Evolutionary conservation across 2,888 invertebrate genomes (phyloP).

Genomic region (Myopa testacea): DNA sequence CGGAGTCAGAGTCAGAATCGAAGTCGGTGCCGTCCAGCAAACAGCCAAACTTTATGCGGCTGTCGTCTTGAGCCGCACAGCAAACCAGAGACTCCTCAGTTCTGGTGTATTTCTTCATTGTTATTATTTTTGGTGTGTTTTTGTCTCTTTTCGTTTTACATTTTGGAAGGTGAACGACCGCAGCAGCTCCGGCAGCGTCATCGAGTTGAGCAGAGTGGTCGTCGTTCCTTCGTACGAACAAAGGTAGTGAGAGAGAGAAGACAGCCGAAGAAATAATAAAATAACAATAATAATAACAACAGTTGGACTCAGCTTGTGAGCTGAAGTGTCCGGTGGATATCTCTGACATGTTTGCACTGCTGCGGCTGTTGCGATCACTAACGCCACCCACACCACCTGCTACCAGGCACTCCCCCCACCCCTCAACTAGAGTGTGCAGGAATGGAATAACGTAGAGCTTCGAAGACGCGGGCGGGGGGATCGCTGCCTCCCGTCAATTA

Average conservation of each 20-base stretch:
- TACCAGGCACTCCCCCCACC: not conserved
- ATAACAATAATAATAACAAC: not conserved
- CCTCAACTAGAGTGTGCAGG: not conserved
- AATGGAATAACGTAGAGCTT: not conserved
- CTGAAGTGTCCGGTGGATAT: not conserved
- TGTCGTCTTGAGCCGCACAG: not conserved
- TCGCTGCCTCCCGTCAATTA: no score
- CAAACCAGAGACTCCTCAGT: not conserved
- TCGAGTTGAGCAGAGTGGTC: not conserved
- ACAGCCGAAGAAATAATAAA: not conserved
- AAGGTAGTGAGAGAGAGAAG: constrained; percentile 7
- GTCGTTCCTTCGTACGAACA: not conserved
- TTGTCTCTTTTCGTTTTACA: not conserved
- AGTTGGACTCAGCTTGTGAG: not conserved
- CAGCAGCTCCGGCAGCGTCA: constrained; percentile 30
- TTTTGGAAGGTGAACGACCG: constrained; percentile 38
- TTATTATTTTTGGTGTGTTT: not conserved
- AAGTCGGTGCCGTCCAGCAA: not conserved
- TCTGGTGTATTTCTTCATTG: constrained; percentile 13
- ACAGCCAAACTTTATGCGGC: constrained; percentile 30
- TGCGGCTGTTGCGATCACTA: not conserved
- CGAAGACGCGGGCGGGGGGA: no score
- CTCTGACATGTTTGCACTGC: not conserved
- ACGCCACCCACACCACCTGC: not conserved
- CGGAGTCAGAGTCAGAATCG: not conserved